phyloP scores from a whole-genome alignment of 2,888 invertebrate genomes.

The Drosophila demipolita region DNA sequence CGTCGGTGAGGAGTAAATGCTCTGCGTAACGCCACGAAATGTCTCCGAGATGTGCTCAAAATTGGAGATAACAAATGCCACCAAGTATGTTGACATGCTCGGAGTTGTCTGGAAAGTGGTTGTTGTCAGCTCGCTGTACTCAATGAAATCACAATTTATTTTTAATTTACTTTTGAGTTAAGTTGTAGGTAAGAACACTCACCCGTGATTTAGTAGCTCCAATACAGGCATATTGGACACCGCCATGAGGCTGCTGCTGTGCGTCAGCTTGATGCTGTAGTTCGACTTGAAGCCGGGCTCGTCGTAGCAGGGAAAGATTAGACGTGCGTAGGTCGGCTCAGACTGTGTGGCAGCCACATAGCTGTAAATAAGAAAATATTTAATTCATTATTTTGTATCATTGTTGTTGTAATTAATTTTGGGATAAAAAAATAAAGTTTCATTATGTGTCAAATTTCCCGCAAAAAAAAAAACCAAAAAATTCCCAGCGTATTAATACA shows the following conservation, averaged over 20 bases:
- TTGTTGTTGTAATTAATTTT: not conserved
- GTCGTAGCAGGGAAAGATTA: slow-evolving; percentile 92
- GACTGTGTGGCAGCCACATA: slow-evolving; percentile 89
- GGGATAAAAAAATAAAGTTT: not conserved
- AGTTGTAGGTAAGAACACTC: slow-evolving; percentile 5
- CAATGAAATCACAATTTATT: slow-evolving; percentile 21
- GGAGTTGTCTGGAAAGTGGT: slow-evolving; percentile 86
- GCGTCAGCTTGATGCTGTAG: slow-evolving; percentile 88
- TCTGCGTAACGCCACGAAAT: slow-evolving; percentile 82
- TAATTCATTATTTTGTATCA: not conserved
- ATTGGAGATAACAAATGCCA: slow-evolving; percentile 92
- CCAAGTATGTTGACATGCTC: slow-evolving; percentile 92
- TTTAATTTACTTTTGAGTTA: not conserved
- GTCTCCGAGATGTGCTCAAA: slow-evolving; percentile 84
- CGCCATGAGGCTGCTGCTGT: slow-evolving; percentile 84
- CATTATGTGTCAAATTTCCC: not conserved
- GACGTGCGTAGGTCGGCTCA: slow-evolving; percentile 88
- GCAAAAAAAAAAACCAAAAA: slow-evolving; percentile 15
- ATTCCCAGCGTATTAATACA: slow-evolving; percentile 16
- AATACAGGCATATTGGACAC: slow-evolving; percentile 84
- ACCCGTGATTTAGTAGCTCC: slow-evolving; percentile 60
- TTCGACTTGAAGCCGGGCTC: slow-evolving; percentile 90
- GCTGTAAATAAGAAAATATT: slow-evolving; percentile 45
- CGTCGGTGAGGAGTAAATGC: slow-evolving; percentile 77
- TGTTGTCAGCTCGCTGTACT: slow-evolving; percentile 66